Evolutionary conservation across 2,113 vertebrate species (phyloP).

Genomic region (Eretmochelys imbricata): DNA sequence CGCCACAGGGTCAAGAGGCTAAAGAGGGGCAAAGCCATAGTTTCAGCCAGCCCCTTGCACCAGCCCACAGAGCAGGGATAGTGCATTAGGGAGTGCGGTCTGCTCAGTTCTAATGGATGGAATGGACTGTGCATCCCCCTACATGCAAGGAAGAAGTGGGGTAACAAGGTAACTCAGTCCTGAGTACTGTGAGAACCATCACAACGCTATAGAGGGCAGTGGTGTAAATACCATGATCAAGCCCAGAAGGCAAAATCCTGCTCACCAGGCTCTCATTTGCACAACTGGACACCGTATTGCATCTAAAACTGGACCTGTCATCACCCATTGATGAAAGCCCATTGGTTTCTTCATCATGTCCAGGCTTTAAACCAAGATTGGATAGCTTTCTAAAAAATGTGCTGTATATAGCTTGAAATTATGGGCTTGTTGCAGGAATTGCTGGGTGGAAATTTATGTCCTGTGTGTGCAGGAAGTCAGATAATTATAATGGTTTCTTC

Average conservation of each 20-base stretch:
- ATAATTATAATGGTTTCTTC: not conserved
- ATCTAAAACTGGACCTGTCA: not conserved
- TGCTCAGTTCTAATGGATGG: not conserved
- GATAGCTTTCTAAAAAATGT: not conserved
- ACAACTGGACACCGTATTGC: not conserved
- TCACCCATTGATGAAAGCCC: not conserved
- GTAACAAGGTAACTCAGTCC: not conserved
- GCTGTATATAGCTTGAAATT: not conserved
- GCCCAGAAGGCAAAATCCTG: not conserved
- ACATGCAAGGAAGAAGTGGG: not conserved
- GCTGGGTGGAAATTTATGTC: not conserved
- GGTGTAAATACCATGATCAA: not conserved
- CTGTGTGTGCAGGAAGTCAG: not conserved
- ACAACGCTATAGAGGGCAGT: not conserved
- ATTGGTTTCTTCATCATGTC: not conserved
- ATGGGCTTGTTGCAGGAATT: not conserved
- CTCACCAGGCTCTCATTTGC: not conserved
- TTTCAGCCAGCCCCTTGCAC: too few relatives aligned
- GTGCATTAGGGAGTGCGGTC: not conserved
- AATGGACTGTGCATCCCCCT: not conserved
- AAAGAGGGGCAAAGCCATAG: not conserved
- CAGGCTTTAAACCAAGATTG: not conserved
- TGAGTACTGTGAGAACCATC: too few relatives aligned
- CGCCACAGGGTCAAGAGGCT: not conserved
- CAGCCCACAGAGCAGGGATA: too few relatives aligned